These are phyloP conservation scores for Tortrix viridana DNA, from an alignment of 2,888 invertebrate genomes.

Conservation along the genomic window DNA sequence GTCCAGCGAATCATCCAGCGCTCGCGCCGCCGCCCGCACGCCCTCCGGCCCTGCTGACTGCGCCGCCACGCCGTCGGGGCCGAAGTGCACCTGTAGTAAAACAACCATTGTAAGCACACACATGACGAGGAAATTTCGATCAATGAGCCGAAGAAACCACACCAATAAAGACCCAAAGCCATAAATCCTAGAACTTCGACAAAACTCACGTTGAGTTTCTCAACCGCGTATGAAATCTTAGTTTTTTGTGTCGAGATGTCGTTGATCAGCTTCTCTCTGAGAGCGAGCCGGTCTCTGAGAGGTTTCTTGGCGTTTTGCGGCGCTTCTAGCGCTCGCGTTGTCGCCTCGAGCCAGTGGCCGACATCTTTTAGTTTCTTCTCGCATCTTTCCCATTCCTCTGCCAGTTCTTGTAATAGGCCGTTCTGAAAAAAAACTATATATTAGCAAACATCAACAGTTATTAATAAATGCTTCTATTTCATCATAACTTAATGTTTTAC, in stretches of 20 bases:
- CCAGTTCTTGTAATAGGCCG: conserved; percentile 94
- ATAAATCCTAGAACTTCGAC: neutral
- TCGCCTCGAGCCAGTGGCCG: conserved; percentile 94
- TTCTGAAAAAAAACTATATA: conserved; percentile 84
- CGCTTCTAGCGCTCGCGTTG: conserved; percentile 89
- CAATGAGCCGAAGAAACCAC: no score
- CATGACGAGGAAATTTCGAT: no score
- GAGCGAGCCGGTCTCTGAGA: conserved; percentile 92
- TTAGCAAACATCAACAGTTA: conserved; percentile 21
- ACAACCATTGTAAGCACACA: conserved; percentile 1
- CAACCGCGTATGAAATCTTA: conserved; percentile 94
- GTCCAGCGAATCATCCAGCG: conserved; percentile 88
- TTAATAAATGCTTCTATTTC: neutral
- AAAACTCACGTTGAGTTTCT: conserved; percentile 92
- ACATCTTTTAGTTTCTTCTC: conserved; percentile 97
- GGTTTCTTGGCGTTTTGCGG: conserved; percentile 94
- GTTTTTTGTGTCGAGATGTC: conserved; percentile 95
- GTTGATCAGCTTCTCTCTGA: conserved; percentile 93
- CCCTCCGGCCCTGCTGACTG: conserved; percentile 87
- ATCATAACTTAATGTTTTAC: conserved; percentile 49
- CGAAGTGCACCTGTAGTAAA: conserved; percentile 91
- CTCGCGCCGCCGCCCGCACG: conserved; percentile 88
- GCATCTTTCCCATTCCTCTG: conserved; percentile 98
- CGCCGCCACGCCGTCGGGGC: conserved; percentile 92
- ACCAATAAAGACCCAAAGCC: no score